Evolutionary conservation across 2,888 invertebrate species (phyloP).

Genomic region (Digitonthophagus gazella): DNA sequence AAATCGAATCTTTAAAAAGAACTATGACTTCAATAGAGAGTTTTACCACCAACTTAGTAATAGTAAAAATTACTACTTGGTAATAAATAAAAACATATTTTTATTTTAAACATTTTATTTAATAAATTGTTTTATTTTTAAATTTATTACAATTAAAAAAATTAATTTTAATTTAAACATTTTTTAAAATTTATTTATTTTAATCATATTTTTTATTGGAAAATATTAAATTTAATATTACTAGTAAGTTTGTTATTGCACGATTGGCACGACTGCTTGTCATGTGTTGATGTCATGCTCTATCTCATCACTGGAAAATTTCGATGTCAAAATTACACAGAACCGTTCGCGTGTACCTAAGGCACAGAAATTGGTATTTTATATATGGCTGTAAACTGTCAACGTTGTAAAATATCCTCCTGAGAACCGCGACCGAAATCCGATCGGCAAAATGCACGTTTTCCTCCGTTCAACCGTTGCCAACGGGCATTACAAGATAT

Average conservation of each 20-base stretch:
- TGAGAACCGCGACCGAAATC: conserved; percentile 16
- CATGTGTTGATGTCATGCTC: conserved; percentile 38
- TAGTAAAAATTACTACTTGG: background rate
- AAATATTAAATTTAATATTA: background rate
- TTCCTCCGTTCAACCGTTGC: conserved; percentile 40
- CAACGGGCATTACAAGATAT: conserved; percentile 37
- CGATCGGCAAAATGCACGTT: conserved; percentile 40
- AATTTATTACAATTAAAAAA: background rate
- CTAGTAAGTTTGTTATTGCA: background rate
- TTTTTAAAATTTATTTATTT: background rate
- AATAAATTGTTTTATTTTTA: background rate
- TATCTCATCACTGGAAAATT: conserved; percentile 41
- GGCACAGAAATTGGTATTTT: conserved; percentile 27
- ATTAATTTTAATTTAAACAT: background rate
- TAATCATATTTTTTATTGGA: background rate
- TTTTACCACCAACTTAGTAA: background rate
- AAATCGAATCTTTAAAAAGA: background rate
- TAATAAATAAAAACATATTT: background rate
- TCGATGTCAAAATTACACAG: conserved; percentile 35
- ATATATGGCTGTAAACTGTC: conserved; percentile 26
- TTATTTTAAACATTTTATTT: background rate
- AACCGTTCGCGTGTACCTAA: conserved; percentile 23
- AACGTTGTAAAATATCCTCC: conserved; percentile 31
- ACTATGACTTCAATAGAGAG: background rate
- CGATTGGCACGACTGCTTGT: conserved; percentile 22